These are phyloP conservation scores for Pseudanteris insignis DNA, from an alignment of 2,888 invertebrate species.

Conservation along the genomic window DNA sequence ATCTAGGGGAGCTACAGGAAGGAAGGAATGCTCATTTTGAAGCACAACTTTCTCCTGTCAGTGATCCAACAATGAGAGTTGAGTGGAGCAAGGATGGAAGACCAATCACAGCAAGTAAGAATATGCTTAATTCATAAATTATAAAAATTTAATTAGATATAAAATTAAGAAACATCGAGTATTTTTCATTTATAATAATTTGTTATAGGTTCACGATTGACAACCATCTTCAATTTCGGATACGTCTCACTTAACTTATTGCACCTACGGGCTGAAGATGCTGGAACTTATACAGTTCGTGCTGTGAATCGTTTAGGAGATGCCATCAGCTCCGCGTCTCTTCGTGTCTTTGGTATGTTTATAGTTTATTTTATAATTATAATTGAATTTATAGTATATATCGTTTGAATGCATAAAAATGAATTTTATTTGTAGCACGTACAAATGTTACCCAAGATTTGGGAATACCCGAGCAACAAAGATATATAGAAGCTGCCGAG, in stretches of 20 bases:
- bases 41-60: slow-evolving; percentile 90
- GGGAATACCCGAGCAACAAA: slow-evolving; percentile 88
- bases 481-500: slow-evolving; percentile 91
- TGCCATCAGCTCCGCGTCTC: slow-evolving; percentile 83
- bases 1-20: slow-evolving; percentile 87
- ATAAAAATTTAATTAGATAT: neutral
- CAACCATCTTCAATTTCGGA: slow-evolving; percentile 98
- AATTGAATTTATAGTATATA: too few relatives aligned
- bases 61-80: slow-evolving; percentile 92
- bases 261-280: slow-evolving; percentile 98
- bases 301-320: slow-evolving; percentile 92
- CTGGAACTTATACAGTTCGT: slow-evolving; percentile 91
- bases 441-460: slow-evolving; percentile 87
- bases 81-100: slow-evolving; percentile 96
- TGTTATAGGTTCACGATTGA: slow-evolving; percentile 81
- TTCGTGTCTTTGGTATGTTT: slow-evolving; percentile 74
- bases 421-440: too few relatives aligned
- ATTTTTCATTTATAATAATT: neutral
- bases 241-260: slow-evolving; percentile 98
- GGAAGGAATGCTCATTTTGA: slow-evolving; percentile 93
- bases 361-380: slow-evolving; percentile 1
- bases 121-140: neutral
- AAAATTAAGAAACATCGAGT: too few relatives aligned
- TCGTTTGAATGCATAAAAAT: too few relatives aligned
- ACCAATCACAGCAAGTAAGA: slow-evolving; percentile 89